These are phyloP conservation scores for Dasysyrphus albostriatus DNA, from an alignment of 2,888 invertebrate species.

Conservation along the genomic window DNA sequence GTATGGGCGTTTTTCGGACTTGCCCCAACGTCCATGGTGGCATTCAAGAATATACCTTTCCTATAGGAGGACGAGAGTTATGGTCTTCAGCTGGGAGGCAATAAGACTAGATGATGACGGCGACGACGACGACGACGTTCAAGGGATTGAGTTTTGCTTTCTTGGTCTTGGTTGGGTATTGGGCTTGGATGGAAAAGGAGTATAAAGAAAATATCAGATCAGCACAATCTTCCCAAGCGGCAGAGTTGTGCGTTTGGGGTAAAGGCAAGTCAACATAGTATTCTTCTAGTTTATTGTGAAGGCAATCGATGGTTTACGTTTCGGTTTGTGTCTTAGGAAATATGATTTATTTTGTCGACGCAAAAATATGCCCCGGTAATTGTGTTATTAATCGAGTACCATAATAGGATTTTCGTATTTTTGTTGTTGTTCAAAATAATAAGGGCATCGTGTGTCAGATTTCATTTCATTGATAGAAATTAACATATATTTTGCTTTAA, in stretches of 20 bases:
- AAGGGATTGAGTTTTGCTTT: neutral
- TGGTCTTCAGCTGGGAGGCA: conserved; percentile 63
- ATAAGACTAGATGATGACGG: conserved; percentile 18
- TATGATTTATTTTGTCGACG: conserved; percentile 35
- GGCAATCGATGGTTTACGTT: conserved; percentile 36
- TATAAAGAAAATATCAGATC: neutral
- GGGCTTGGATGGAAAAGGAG: neutral
- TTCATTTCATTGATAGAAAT: neutral
- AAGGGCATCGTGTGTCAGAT: conserved; percentile 12
- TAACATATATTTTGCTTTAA: neutral
- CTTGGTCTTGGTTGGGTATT: neutral
- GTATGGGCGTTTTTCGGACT: conserved; percentile 61
- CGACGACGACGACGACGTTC: conserved; percentile 6
- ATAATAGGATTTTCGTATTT: neutral
- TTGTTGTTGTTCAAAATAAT: neutral
- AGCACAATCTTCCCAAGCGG: neutral
- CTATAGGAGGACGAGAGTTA: conserved; percentile 46
- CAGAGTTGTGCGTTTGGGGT: neutral
- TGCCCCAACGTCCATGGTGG: conserved; percentile 63
- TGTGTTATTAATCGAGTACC: conserved; percentile 39
- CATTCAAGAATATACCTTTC: conserved; percentile 4
- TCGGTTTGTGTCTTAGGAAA: conserved; percentile 27
- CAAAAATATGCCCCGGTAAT: conserved; percentile 34
- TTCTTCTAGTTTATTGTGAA: conserved; percentile 30
- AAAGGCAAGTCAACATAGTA: conserved; percentile 17